These are phyloP conservation scores for Onychomys leucogaster DNA, from an alignment of 2,797 vertebrate species.

Conservation along the genomic window DNA sequence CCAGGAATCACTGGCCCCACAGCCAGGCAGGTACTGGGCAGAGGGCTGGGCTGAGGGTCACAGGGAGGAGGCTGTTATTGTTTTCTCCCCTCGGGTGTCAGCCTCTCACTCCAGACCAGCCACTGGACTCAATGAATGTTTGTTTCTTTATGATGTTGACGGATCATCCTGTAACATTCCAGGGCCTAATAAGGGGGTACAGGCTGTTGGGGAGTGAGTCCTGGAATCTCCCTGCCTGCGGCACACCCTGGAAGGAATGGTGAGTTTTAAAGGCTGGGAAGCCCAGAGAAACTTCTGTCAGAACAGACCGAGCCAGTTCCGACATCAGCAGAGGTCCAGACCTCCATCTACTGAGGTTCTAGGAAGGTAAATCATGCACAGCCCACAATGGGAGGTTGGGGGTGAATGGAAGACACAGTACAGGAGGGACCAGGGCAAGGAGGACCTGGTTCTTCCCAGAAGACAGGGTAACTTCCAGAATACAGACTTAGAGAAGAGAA, in stretches of 20 bases:
- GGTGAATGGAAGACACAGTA: background rate
- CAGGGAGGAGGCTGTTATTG: background rate
- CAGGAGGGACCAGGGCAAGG: background rate
- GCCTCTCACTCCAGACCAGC: background rate
- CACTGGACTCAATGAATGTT: constrained; percentile 49
- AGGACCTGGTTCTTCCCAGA: background rate
- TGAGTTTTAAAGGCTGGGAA: constrained; percentile 72
- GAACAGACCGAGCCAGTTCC: background rate
- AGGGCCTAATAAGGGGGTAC: constrained; percentile 68
- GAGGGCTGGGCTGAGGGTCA: background rate
- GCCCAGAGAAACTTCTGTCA: constrained; percentile 66
- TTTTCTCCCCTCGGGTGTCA: background rate
- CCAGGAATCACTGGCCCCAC: background rate
- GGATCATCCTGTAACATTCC: constrained; percentile 75
- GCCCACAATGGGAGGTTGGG: background rate
- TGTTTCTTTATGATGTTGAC: constrained; percentile 70
- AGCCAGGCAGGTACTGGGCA: background rate
- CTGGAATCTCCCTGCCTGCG: constrained; percentile 46
- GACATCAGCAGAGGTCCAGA: constrained; percentile 11
- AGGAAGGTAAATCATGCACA: background rate
- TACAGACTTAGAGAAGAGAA: background rate
- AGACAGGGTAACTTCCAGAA: background rate
- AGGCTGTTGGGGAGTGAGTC: background rate
- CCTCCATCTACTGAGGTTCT: background rate
- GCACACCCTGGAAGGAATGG: constrained; percentile 52